Percentiles rank a stretch among this genome's conserved stretches.
These are phyloP conservation scores for Leucosticte australis DNA, from an alignment of 2,113 vertebrate species.

Conservation along the genomic window DNA sequence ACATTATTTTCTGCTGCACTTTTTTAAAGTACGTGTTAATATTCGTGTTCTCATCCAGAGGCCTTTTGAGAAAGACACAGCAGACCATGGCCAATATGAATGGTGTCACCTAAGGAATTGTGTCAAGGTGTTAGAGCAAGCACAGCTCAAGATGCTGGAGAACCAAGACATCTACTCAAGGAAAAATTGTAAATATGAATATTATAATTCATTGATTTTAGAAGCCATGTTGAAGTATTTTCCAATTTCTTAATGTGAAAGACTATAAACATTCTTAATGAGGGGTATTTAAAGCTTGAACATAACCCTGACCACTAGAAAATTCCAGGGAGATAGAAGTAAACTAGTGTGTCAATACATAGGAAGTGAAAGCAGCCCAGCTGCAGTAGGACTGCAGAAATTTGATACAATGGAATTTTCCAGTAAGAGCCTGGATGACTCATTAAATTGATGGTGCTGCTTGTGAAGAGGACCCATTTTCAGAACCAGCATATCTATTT, in stretches of 20 bases:
- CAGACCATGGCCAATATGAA: background rate
- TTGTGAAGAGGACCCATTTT: background rate
- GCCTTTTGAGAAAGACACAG: background rate
- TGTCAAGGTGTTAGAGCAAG: background rate
- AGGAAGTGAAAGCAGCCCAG: background rate
- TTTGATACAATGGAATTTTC: background rate
- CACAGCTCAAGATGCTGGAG: background rate
- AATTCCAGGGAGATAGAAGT: background rate
- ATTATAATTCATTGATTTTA: background rate
- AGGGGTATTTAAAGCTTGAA: background rate
- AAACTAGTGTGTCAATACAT: background rate
- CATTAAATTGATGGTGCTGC: background rate
- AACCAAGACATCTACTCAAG: background rate
- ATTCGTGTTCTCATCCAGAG: background rate
- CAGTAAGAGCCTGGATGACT: background rate
- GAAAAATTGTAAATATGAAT: background rate
- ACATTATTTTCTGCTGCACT: background rate
- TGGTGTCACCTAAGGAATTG: background rate
- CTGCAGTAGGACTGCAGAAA: background rate
- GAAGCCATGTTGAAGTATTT: background rate
- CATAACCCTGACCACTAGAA: background rate
- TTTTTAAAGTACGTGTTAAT: background rate
- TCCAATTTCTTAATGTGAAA: background rate
- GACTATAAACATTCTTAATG: background rate
- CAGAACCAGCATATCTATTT: background rate